phyloP scores from a whole-genome alignment of 2,888 invertebrate species.

The Xylocampa areola region DNA sequence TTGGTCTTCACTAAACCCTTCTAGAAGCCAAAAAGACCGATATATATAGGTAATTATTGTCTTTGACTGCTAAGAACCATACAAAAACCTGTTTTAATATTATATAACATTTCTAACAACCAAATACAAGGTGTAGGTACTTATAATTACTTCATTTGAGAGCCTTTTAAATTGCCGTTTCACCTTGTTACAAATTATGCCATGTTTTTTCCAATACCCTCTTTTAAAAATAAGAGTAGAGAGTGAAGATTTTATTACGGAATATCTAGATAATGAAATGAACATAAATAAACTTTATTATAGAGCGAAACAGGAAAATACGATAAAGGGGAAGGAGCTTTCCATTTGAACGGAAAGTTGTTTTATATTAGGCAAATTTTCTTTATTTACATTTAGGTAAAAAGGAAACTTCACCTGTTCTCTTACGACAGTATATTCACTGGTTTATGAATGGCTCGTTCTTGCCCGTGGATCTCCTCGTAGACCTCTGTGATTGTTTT shows the following conservation, averaged over 20 bases:
- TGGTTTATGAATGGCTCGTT: slow-evolving; percentile 57
- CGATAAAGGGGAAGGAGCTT: slow-evolving; percentile 70
- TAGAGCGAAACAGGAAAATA: slow-evolving; percentile 69
- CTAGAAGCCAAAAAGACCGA: too few relatives aligned
- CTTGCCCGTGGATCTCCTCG: not conserved
- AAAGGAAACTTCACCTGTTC: slow-evolving; percentile 69
- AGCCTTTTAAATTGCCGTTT: slow-evolving; percentile 18
- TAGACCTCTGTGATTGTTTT: not conserved
- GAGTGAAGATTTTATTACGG: slow-evolving; percentile 57
- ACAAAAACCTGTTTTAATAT: too few relatives aligned
- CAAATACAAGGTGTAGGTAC: not conserved
- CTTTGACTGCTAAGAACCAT: too few relatives aligned
- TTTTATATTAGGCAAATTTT: slow-evolving; percentile 72
- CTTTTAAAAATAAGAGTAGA: slow-evolving; percentile 33
- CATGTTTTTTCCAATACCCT: slow-evolving; percentile 22
- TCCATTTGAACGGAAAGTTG: slow-evolving; percentile 75
- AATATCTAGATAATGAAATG: slow-evolving; percentile 66
- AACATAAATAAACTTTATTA: slow-evolving; percentile 70
- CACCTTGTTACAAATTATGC: slow-evolving; percentile 22
- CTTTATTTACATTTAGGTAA: slow-evolving; percentile 71
- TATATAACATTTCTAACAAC: too few relatives aligned
- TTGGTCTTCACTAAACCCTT: too few relatives aligned
- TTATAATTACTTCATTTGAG: slow-evolving; percentile 6
- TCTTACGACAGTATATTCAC: slow-evolving; percentile 60
- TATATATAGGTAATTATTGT: too few relatives aligned